A percentile compares a stretch with the other conserved stretches of the same genome.
phyloP scores from a whole-genome alignment of 2,113 vertebrate species.

The Catagonus wagneri region DNA sequence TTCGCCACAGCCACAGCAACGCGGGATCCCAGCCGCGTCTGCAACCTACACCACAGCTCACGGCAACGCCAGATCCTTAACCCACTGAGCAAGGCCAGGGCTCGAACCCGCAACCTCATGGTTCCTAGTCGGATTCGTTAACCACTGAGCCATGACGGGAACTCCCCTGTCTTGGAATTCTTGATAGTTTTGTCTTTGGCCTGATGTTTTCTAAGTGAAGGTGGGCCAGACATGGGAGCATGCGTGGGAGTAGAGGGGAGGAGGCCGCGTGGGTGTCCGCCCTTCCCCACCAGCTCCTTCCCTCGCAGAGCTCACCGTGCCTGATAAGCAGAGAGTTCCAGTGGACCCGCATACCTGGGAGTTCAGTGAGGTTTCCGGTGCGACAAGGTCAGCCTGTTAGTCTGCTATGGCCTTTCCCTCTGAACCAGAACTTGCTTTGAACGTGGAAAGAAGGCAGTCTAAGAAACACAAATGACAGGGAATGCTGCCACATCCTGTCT shows the following conservation, averaged over 20 bases:
- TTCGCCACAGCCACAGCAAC: too few relatives aligned
- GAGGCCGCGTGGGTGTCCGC: not conserved
- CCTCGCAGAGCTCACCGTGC: rapidly evolving
- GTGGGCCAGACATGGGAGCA: not conserved
- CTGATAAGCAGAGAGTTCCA: not conserved
- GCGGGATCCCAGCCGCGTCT: too few relatives aligned
- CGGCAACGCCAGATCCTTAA: too few relatives aligned
- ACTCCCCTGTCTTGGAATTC: conserved; percentile 13
- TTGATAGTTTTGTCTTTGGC: not conserved
- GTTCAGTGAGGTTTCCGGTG: not conserved
- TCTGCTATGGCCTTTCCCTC: not conserved
- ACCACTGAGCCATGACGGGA: too few relatives aligned
- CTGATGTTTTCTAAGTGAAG: not conserved
- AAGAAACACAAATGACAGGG: not conserved
- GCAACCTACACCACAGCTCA: too few relatives aligned
- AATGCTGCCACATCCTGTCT: not conserved
- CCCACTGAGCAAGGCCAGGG: too few relatives aligned
- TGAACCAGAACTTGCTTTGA: not conserved
- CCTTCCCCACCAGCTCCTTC: not conserved
- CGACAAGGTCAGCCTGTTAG: not conserved
- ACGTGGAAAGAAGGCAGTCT: not conserved
- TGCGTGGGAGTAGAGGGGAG: not conserved
- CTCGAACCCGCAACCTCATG: too few relatives aligned
- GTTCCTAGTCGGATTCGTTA: too few relatives aligned
- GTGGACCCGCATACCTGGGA: not conserved